Base-by-base conservation (phyloP, 2,797 vertebrate genomes). In the Champsocephalus gunnari region DNA sequence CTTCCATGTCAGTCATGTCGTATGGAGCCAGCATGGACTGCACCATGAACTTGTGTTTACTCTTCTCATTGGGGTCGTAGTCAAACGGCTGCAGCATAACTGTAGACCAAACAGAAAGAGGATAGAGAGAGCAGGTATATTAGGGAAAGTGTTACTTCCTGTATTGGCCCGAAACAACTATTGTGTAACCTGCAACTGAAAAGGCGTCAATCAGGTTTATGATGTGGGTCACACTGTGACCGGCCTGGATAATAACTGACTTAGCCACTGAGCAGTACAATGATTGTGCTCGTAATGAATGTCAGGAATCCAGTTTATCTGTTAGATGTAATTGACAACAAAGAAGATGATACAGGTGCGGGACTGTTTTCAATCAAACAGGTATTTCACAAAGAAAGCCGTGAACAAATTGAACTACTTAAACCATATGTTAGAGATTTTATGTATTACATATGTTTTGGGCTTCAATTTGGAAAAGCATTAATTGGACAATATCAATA, bases 41-140 rank as follows among this genome's bases (percentile, higher is more conserved):
- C 88, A 99, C 97, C 97, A 98, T 98, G 90, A 99, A 98, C 95
- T 98, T 99, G 94, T 99, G 97, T 95, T 98, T 98, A 93, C 97
- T 98, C 93, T 97, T 98, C 94, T 98, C 97, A 88, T 97, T 98
- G 88, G 97, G 97, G 81, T 99, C 97, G 76, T 98, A 98, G 91
- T 99, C 97, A 90, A 99, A 99, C 43, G 97, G 97, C 92, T 99
- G 97, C 59, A 99, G 95, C 97, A 99, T 99, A 88, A 99, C 97
- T 99, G 94, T 70, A 89, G 80, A 89, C 77, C 79, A 86, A 90
- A 74, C 75, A 50, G 80, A 69, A 34, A 28, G 61, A 12, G 76
- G 53, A 50, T 0, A 11, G 12, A 76, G 10, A 38, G 8, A 60
- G 38, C 16, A 17, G 60, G 21, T 62, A 59, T 13, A 47, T 51